Percentiles rank a stretch among this genome's conserved stretches.
Conservation (phyloP, 2,888 invertebrate species). For the Tromatobia lineatoria region DNA sequence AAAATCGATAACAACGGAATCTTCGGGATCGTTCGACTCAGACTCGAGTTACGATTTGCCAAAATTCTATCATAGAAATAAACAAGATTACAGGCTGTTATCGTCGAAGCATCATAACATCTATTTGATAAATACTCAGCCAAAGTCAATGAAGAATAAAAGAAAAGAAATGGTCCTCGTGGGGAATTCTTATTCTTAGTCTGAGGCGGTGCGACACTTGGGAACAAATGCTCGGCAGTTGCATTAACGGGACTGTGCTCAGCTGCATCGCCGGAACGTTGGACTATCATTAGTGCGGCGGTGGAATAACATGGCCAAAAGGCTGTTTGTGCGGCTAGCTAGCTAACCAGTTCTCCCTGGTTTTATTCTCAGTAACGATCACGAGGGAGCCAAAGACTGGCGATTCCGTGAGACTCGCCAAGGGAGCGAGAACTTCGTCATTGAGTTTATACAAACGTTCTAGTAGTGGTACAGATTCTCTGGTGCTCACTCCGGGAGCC, state of each 20-base stretch:
- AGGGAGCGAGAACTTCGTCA: conserved; percentile 44
- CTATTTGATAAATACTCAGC: too few relatives aligned
- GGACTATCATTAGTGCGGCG: conserved; percentile 37
- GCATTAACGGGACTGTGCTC: conserved; percentile 25
- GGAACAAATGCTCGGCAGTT: conserved; percentile 24
- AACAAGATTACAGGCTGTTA: too few relatives aligned
- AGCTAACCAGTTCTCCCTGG: background rate
- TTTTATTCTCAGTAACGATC: conserved; percentile 27
- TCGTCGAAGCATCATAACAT: too few relatives aligned
- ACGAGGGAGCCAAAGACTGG: conserved; percentile 30
- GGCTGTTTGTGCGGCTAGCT: conserved; percentile 31
- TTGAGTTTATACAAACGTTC: conserved; percentile 29
- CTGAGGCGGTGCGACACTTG: conserved; percentile 20
- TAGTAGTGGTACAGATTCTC: conserved; percentile 15
- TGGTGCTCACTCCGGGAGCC: background rate
- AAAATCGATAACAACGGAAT: too few relatives aligned
- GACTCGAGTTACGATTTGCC: too few relatives aligned
- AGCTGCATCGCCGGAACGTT: background rate
- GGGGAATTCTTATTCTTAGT: conserved; percentile 15
- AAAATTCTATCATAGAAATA: too few relatives aligned
- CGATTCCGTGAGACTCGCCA: conserved; percentile 3
- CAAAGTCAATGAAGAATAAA: too few relatives aligned
- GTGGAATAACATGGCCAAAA: conserved; percentile 16
- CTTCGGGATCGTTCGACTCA: too few relatives aligned
- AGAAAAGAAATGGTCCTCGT: too few relatives aligned